Conservation (phyloP, 2,888 invertebrate genomes). For the Sturmia bella region DNA sequence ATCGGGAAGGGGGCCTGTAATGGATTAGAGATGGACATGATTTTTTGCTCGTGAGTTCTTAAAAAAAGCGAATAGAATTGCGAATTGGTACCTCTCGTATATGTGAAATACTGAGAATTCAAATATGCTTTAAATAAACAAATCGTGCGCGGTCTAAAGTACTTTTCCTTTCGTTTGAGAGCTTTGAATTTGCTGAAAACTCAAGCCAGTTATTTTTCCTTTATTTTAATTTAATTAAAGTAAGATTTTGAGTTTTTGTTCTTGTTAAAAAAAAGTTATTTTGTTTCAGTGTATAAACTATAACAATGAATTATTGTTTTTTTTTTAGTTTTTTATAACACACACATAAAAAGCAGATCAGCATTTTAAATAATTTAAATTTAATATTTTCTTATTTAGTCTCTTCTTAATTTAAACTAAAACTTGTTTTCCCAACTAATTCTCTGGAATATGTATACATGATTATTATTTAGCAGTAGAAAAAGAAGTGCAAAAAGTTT, state of each 20-base stretch:
- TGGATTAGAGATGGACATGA: too few species aligned
- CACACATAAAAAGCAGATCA: slow-evolving; percentile 39
- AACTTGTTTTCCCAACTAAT: slow-evolving; percentile 32
- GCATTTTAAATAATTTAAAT: slow-evolving; percentile 6
- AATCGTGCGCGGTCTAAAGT: too few species aligned
- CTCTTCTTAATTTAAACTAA: slow-evolving; percentile 31
- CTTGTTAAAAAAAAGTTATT: slow-evolving; percentile 9
- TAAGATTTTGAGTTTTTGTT: slow-evolving; percentile 5
- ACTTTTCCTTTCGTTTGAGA: too few species aligned
- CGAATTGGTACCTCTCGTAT: too few species aligned
- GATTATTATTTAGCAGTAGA: slow-evolving; percentile 55
- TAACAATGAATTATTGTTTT: slow-evolving; percentile 23
- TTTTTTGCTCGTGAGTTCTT: too few species aligned
- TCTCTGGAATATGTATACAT: slow-evolving; percentile 13
- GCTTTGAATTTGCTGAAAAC: too few species aligned
- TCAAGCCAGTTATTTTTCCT: too few species aligned
- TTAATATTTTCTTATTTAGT: background rate
- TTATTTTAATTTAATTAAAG: background rate
- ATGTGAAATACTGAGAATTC: too few species aligned
- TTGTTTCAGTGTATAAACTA: slow-evolving; percentile 14
- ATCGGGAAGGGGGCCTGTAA: too few species aligned
- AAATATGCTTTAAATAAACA: too few species aligned
- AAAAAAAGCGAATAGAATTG: too few species aligned
- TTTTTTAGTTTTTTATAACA: slow-evolving; percentile 18
- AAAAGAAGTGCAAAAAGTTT: slow-evolving; percentile 64